Conservation (phyloP, 2,797 vertebrate species). For the Hypotaenidia philippensis region DNA sequence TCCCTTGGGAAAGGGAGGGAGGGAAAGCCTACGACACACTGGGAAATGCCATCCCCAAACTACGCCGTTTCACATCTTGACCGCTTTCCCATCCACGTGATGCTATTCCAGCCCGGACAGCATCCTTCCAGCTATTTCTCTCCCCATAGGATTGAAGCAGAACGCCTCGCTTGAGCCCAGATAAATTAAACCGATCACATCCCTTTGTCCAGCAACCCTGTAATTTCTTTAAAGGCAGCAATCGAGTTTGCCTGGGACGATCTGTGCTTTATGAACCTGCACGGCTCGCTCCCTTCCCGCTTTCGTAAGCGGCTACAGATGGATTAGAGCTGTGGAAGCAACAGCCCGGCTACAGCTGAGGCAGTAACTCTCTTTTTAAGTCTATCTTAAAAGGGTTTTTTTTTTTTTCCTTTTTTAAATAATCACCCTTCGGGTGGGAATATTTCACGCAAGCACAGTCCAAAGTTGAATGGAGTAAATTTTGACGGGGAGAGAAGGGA, state of each 20-base stretch:
- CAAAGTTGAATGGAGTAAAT: neutral
- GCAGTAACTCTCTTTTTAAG: slow-evolving; percentile 10
- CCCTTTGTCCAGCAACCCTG: slow-evolving; percentile 61
- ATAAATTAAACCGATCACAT: slow-evolving; percentile 67
- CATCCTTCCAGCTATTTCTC: neutral
- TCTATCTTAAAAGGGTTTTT: slow-evolving; percentile 10
- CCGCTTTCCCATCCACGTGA: neutral
- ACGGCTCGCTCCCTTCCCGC: slow-evolving; percentile 1
- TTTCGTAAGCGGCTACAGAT: slow-evolving; percentile 52
- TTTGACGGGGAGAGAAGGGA: neutral
- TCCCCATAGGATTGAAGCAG: neutral
- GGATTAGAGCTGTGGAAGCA: slow-evolving; percentile 15
- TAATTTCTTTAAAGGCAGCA: slow-evolving; percentile 67
- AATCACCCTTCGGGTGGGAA: slow-evolving; percentile 24
- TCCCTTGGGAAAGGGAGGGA: neutral
- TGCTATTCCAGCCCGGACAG: neutral
- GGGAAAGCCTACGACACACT: neutral
- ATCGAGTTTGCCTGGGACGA: slow-evolving; percentile 39
- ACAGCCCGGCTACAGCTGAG: neutral
- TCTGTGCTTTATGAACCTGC: slow-evolving; percentile 43
- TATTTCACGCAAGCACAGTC: neutral
- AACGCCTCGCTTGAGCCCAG: neutral
- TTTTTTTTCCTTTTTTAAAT: neutral
- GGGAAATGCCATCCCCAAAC: neutral
- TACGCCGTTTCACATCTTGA: accelerated